A percentile compares a stretch with the other conserved stretches of the same genome.
Evolutionary conservation across 2,797 vertebrate genomes (phyloP).

Genomic region (Parauchenoglanis ngamensis): DNA sequence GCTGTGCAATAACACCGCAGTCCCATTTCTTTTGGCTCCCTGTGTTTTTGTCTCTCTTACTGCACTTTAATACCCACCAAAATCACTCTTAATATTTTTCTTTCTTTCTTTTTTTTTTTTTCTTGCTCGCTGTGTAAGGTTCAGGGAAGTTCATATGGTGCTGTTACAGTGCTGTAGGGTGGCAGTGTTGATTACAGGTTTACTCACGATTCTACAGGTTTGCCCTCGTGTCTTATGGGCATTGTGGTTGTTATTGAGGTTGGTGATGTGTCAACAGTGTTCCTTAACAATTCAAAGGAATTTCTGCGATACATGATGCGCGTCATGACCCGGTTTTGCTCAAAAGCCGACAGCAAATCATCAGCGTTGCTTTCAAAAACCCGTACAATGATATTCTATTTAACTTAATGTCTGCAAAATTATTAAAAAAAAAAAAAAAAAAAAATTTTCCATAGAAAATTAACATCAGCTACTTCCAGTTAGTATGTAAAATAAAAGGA

Average conservation of each 20-base stretch:
- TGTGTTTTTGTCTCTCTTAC: background rate
- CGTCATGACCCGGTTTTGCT: background rate
- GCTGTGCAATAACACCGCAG: constrained; percentile 38
- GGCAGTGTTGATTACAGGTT: background rate
- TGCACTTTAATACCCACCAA: background rate
- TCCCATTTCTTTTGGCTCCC: background rate
- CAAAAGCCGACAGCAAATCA: too few species aligned
- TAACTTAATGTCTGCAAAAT: too few species aligned
- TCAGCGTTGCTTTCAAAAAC: too few species aligned
- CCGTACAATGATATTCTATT: too few species aligned
- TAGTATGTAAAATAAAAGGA: too few species aligned
- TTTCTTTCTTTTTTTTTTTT: background rate
- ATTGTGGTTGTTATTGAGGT: background rate
- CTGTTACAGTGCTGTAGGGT: background rate
- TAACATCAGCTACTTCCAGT: too few species aligned
- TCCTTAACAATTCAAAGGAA: background rate
- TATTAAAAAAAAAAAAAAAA: background rate
- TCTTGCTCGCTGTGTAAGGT: background rate
- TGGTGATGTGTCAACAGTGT: background rate
- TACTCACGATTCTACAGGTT: background rate
- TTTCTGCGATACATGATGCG: background rate
- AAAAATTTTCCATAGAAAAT: too few species aligned
- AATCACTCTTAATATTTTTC: background rate
- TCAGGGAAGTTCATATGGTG: background rate
- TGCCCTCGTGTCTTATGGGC: background rate